Conservation (phyloP, 2,888 invertebrate species). For the Sceliomorpha sp. region DNA sequence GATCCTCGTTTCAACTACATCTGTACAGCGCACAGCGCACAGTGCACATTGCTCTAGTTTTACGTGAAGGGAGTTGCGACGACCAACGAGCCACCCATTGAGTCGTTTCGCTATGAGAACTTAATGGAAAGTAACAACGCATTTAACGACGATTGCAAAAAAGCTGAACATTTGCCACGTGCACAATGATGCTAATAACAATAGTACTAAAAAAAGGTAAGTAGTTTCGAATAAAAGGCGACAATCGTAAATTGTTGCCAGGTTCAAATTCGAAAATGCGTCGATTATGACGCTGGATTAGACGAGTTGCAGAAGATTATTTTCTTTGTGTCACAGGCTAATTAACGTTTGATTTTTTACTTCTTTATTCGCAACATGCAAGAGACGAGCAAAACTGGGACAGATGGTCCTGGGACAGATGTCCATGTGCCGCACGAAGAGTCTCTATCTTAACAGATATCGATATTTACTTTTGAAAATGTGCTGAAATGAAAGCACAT, state of each 20-base stretch:
- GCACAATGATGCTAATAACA: constrained; percentile 23
- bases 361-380: too few species aligned
- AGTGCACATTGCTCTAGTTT: constrained; percentile 41
- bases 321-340: too few species aligned
- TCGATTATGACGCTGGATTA: too few species aligned
- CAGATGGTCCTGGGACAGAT: too few species aligned
- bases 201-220: constrained; percentile 8
- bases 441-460: too few species aligned
- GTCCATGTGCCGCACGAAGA: too few species aligned
- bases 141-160: constrained; percentile 54
- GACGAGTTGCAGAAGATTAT: too few species aligned
- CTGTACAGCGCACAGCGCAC: constrained; percentile 20
- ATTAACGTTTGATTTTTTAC: too few species aligned
- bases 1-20: constrained; percentile 31
- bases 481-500: too few species aligned
- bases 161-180: background rate
- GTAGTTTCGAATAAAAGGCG: constrained; percentile 15
- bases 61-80: constrained; percentile 29
- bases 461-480: too few species aligned
- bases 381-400: too few species aligned
- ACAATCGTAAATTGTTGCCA: constrained; percentile 16
- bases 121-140: constrained; percentile 63
- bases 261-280: constrained; percentile 9
- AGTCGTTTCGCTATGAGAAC: constrained; percentile 60
- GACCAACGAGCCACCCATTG: constrained; percentile 59